Evolutionary conservation across 2,113 vertebrate species (phyloP), one percentile per base, ranked within the genome.

Genomic region (Calyptommatus sinebrachiatus): DNA sequence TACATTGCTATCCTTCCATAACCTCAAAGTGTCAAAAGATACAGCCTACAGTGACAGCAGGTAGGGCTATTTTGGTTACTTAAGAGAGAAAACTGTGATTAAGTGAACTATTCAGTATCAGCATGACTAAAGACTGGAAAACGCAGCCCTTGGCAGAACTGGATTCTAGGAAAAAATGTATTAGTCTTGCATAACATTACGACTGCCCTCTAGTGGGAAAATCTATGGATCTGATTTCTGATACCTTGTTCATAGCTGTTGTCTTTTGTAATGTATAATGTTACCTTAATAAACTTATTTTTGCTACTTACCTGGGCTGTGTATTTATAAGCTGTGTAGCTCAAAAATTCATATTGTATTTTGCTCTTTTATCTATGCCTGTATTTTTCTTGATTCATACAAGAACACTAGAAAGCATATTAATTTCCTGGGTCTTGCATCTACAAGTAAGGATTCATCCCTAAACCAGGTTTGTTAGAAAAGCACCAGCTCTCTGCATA

Each of bases 161-260:
- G 11, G 69, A 4, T 20, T 68, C 29, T 72, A 53, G 4, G 29
- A 29, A 26, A n/a, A 28, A 22, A 16, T 28, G 11, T 50, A 50
- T 41, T 24, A 24, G 7, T 72, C 2, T 72, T 20, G 29, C 63
- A 46, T 69, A 45, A 24, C 31, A 8, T n/a, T 21, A 7, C 75
- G 66, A 14, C 28, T 76, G 66, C 79, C 79, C 72, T 76, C 79
- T 81, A 69, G 72, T 76, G 79, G 72, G 7, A 14, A 62, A 46
- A 75, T 18, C 16, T 21, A 57, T 29, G 20, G 35, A n/a, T 35
- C 26, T 46, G n/a, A 45, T 14, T 63, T 72, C 12, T 18, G 2
- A 62, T 24, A 62, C 7, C 61, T 26, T 26, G 22, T 10, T 62
- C 61, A 8, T 62, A 16, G 61, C 61, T 29, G 29, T 21, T 2